A percentile compares a stretch with the other conserved stretches of the same genome.
These are phyloP conservation scores for Potamarius usumacintae DNA, from an alignment of 2,113 vertebrate genomes.

Conservation along the genomic window DNA sequence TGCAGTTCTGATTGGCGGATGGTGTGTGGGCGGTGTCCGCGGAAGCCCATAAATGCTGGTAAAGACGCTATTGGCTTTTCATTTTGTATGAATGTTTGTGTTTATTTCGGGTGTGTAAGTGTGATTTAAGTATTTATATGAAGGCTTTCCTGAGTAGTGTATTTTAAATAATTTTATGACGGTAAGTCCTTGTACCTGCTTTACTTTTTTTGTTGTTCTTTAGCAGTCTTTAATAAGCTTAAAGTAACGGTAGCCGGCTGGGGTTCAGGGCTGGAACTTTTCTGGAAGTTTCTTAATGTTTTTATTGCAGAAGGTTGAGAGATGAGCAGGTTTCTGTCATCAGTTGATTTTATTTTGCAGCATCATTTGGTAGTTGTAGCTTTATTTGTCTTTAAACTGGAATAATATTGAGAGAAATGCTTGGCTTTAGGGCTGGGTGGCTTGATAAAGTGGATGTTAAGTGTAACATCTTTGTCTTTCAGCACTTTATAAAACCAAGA, in stretches of 20 bases:
- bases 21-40: conserved; percentile 46
- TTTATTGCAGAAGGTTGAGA: neutral
- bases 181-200: conserved; percentile 29
- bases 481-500: conserved; percentile 41
- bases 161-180: conserved; percentile 53
- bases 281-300: neutral
- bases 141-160: conserved; percentile 42
- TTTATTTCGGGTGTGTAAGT: neutral
- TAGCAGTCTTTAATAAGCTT: neutral
- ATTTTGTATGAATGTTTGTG: conserved; percentile 24
- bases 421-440: neutral
- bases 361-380: neutral
- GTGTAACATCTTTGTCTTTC: neutral
- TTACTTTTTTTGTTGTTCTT: neutral
- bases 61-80: neutral
- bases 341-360: neutral
- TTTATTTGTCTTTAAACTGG: neutral
- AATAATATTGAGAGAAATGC: neutral
- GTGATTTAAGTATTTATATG: conserved; percentile 46
- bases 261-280: neutral
- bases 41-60: conserved; percentile 64
- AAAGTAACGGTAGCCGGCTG: neutral
- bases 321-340: neutral
- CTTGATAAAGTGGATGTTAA: neutral
- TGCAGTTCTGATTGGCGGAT: conserved; percentile 66